Percentiles rank a stretch among this genome's conserved stretches.
phyloP scores from a whole-genome alignment of 1,140 invertebrate genomes.

The Choristoneura fumiferana region DNA sequence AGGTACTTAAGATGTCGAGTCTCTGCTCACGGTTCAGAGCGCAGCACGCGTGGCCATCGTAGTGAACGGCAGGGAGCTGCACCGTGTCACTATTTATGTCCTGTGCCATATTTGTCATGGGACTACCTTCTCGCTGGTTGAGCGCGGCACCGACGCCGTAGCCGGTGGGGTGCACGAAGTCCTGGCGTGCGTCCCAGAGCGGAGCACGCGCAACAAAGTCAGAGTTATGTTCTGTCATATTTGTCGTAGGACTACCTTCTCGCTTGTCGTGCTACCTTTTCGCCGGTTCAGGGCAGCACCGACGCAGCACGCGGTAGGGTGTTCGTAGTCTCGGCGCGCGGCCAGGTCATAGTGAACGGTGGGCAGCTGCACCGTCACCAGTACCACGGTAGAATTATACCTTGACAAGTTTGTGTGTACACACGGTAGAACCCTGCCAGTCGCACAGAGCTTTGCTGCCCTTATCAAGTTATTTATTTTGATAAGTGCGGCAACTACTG shows the following conservation, averaged over 20 bases:
- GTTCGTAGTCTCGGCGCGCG: slow-evolving; percentile 87
- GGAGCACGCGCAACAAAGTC: slow-evolving; percentile 87
- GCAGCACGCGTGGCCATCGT: no score
- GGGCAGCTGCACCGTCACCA: slow-evolving; percentile 85
- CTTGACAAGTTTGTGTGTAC: no score
- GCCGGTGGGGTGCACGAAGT: slow-evolving; percentile 93
- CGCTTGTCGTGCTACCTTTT: slow-evolving; percentile 79
- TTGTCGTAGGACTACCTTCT: neutral
- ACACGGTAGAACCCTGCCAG: no score
- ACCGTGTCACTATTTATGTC: no score
- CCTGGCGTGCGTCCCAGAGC: slow-evolving; percentile 89
- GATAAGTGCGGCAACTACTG: no score
- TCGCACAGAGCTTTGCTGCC: slow-evolving; percentile 84
- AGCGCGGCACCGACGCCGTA: slow-evolving; percentile 94
- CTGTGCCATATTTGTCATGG: no score
- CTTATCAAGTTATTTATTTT: no score
- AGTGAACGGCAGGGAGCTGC: no score
- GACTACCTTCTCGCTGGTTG: slow-evolving; percentile 89
- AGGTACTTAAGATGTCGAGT: no score
- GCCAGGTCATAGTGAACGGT: slow-evolving; percentile 81
- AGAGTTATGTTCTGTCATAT: no score
- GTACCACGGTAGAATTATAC: no score
- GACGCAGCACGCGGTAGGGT: slow-evolving; percentile 92
- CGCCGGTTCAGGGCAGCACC: slow-evolving; percentile 89
- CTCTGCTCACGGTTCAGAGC: no score